A percentile compares a stretch with the other conserved stretches of the same genome.
Evolutionary conservation across 2,888 invertebrate species (phyloP).

Genomic region (Alviniconcha strummeri): DNA sequence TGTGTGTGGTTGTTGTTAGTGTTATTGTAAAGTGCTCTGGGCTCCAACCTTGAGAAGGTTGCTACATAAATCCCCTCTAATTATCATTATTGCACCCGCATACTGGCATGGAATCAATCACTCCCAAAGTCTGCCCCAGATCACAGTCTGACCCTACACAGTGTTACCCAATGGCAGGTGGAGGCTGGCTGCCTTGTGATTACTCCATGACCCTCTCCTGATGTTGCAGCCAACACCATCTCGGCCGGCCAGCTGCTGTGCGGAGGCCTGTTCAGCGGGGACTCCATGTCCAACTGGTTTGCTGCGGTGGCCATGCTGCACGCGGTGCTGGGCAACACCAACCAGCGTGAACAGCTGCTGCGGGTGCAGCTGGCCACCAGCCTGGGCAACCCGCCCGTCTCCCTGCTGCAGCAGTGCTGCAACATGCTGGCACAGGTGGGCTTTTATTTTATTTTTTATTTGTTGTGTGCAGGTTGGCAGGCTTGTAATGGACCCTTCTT

Average conservation of each 20-base stretch:
- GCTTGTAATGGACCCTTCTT: slow-evolving; percentile 80
- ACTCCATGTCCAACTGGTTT: slow-evolving; percentile 95
- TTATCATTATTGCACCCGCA: no score
- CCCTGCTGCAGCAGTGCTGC: slow-evolving; percentile 91
- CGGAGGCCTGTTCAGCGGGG: slow-evolving; percentile 91
- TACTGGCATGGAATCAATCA: no score
- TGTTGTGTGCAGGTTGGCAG: slow-evolving; percentile 83
- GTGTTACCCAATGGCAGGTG: no score
- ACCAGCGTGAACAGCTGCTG: slow-evolving; percentile 89
- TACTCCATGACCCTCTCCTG: neutral
- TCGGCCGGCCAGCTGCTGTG: slow-evolving; percentile 90
- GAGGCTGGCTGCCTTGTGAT: no score
- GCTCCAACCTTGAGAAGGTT: no score
- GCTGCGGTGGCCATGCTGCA: slow-evolving; percentile 93
- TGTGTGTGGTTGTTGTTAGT: neutral
- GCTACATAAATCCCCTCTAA: no score
- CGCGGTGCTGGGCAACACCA: slow-evolving; percentile 86
- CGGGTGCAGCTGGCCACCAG: slow-evolving; percentile 87
- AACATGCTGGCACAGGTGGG: slow-evolving; percentile 85
- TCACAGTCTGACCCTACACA: no score
- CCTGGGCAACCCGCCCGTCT: slow-evolving; percentile 83
- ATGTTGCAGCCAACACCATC: slow-evolving; percentile 71
- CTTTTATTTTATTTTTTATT: slow-evolving; percentile 49
- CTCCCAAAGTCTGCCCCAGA: no score
- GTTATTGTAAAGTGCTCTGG: neutral